phyloP scores from a whole-genome alignment of 2,113 vertebrate genomes.

The Tapirus terrestris region DNA sequence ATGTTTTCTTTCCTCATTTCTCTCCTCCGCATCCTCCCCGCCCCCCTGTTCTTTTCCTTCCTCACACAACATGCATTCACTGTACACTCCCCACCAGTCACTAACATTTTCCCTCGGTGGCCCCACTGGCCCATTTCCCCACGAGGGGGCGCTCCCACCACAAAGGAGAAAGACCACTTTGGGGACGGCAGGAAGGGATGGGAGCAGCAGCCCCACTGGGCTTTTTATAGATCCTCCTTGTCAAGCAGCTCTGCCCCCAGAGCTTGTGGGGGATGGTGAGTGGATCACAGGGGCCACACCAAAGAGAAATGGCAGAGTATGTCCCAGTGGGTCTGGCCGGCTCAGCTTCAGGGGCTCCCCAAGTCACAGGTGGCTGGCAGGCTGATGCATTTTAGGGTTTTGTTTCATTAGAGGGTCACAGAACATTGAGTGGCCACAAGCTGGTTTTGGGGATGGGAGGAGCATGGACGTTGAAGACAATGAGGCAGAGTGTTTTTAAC shows the following conservation, averaged over 20 bases:
- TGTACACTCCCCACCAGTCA: not conserved
- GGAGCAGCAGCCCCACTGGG: too few relatives aligned
- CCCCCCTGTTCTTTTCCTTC: not conserved
- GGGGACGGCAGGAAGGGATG: too few relatives aligned
- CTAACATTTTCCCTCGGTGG: not conserved
- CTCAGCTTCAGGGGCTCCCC: not conserved
- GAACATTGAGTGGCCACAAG: not conserved
- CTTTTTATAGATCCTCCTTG: not conserved
- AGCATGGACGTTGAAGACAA: not conserved
- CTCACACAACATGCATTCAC: not conserved
- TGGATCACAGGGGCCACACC: not conserved
- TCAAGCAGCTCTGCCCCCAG: not conserved
- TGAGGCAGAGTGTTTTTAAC: not conserved
- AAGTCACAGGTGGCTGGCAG: rapidly evolving
- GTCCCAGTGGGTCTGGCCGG: not conserved
- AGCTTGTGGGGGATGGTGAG: not conserved
- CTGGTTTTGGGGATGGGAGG: not conserved
- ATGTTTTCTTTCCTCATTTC: not conserved
- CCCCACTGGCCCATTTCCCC: not conserved
- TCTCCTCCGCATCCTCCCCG: not conserved
- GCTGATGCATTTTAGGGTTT: not conserved
- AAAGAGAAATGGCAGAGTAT: not conserved
- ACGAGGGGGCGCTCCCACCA: not conserved
- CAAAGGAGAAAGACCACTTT: not conserved
- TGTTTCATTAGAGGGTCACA: not conserved